These are phyloP conservation scores for Cromileptes altivelis DNA, from an alignment of 2,113 vertebrate genomes.

Conservation along the genomic window DNA sequence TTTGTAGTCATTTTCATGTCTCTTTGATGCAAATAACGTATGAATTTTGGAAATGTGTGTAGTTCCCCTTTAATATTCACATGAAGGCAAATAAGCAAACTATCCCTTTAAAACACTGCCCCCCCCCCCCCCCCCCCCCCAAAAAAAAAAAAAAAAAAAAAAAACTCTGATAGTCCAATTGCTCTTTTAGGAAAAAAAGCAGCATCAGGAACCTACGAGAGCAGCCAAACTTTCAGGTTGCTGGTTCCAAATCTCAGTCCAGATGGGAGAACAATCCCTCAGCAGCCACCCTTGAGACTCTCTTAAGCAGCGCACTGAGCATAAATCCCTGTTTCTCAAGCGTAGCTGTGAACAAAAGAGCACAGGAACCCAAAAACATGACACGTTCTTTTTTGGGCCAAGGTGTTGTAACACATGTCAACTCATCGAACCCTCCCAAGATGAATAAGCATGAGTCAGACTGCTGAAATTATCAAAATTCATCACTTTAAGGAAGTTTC, in stretches of 20 bases:
- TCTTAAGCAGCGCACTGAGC: conserved; percentile 9
- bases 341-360: conserved; percentile 10
- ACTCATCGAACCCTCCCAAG: conserved; percentile 2
- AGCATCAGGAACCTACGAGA: conserved; percentile 2
- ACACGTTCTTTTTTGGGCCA: neutral
- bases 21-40: no score
- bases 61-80: no score
- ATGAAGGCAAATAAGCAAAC: neutral
- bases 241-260: conserved; percentile 15
- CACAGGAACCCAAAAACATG: conserved; percentile 10
- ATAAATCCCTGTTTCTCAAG: conserved; percentile 35
- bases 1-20: no score
- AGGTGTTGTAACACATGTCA: conserved; percentile 2
- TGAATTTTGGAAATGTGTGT: no score
- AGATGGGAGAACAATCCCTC: conserved; percentile 15
- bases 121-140: no score
- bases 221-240: conserved; percentile 12
- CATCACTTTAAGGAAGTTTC: neutral
- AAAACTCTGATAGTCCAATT: neutral
- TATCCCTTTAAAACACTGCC: neutral
- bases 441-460: neutral
- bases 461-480: conserved; percentile 10
- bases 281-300: conserved; percentile 27
- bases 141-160: no score
- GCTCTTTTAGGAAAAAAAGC: conserved; percentile 28